These are phyloP conservation scores for Nineta flava DNA, from an alignment of 2,888 invertebrate species.

Conservation along the genomic window DNA sequence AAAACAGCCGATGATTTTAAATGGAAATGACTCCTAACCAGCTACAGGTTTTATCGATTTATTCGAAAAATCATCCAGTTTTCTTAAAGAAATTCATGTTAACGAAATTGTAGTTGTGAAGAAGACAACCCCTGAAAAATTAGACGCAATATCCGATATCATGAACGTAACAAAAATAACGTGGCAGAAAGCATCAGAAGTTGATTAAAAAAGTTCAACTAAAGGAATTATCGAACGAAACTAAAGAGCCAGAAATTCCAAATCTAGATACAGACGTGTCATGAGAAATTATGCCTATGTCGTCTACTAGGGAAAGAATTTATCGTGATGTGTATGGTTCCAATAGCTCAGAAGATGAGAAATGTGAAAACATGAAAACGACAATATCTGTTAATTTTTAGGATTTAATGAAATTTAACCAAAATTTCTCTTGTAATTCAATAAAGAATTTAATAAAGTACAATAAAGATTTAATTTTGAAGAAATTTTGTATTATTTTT, in stretches of 20 bases:
- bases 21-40: constrained; percentile 12
- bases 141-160: constrained; percentile 4
- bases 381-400: no score
- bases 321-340: constrained; percentile 7
- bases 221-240: constrained; percentile 4
- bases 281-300: constrained; percentile 4
- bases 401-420: no score
- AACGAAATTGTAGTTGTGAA: constrained; percentile 4
- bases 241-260: constrained; percentile 1
- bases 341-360: constrained; percentile 8
- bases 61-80: constrained; percentile 10
- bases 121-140: constrained; percentile 6
- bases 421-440: no score
- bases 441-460: no score
- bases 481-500: no score
- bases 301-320: constrained; percentile 6
- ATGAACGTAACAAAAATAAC: constrained; percentile 5
- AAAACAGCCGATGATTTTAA: constrained; percentile 11
- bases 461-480: no score
- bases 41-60: constrained; percentile 13
- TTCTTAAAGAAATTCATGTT: constrained; percentile 7
- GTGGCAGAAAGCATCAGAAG: constrained; percentile 6
- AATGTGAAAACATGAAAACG: no score
- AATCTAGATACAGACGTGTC: constrained; percentile 4
- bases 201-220: background rate